These are phyloP conservation scores for Brenthis daphne DNA, from an alignment of 2,888 invertebrate genomes.

Conservation along the genomic window DNA sequence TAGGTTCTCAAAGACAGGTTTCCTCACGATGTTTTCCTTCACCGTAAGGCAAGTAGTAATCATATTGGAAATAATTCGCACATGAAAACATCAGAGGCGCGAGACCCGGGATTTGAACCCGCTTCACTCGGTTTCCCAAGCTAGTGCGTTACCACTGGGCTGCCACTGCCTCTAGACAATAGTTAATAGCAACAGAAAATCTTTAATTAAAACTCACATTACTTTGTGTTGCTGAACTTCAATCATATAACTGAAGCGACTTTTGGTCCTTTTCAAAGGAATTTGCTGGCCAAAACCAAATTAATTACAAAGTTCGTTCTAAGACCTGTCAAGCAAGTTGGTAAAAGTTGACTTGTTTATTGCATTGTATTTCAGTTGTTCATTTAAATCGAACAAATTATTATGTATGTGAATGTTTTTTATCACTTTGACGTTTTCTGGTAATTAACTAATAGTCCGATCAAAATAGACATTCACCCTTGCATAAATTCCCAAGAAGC, in stretches of 20 bases:
- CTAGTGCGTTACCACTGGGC: no score
- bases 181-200: not conserved
- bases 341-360: conserved; percentile 10
- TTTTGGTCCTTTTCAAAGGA: conserved; percentile 15
- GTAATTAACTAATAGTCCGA: not conserved
- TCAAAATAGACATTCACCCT: no score
- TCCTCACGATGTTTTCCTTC: no score
- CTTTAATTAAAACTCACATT: conserved; percentile 15
- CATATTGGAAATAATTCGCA: no score
- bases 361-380: conserved; percentile 13
- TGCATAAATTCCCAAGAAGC: no score
- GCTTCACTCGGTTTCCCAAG: no score
- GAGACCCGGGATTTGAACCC: no score
- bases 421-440: not conserved
- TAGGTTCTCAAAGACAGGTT: no score
- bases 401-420: not conserved
- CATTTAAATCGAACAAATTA: not conserved
- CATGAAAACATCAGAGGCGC: no score
- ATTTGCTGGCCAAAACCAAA: conserved; percentile 10
- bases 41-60: no score
- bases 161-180: not conserved
- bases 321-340: conserved; percentile 8
- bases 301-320: conserved; percentile 20
- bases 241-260: conserved; percentile 10
- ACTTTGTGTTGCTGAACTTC: conserved; percentile 11